Percentiles rank a stretch among this genome's conserved stretches.
These are phyloP conservation scores for Streblospio benedicti DNA, from an alignment of 1,140 invertebrate species.

Conservation along the genomic window DNA sequence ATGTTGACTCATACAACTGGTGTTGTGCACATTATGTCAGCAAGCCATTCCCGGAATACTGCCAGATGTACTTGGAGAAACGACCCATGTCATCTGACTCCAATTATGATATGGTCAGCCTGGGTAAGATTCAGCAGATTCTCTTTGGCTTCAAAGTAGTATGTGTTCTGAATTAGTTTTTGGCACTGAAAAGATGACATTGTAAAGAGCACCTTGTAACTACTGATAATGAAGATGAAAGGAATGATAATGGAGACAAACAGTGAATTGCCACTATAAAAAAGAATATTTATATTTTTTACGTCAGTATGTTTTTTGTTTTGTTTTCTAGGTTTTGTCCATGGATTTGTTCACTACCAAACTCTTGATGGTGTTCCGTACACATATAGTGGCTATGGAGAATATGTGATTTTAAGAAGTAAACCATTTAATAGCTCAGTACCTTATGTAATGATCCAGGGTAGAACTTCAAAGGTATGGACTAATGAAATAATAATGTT, in stretches of 20 bases:
- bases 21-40: background rate
- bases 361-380: background rate
- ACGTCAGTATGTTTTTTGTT: too few species aligned
- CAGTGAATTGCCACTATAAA: too few species aligned
- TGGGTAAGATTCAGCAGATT: background rate
- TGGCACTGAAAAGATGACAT: too few species aligned
- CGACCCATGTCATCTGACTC: background rate
- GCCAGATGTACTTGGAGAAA: conserved; percentile 6
- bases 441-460: background rate
- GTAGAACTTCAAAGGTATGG: background rate
- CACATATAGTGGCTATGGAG: background rate
- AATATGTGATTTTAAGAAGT: background rate
- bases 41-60: background rate
- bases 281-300: too few species aligned
- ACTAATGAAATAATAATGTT: background rate
- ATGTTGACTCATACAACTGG: background rate
- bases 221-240: too few species aligned
- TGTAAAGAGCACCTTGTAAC: too few species aligned
- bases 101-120: background rate
- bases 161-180: too few species aligned
- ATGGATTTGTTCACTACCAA: background rate
- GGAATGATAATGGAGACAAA: too few species aligned
- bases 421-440: background rate
- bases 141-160: too few species aligned
- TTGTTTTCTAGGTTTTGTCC: background rate